Evolutionary conservation across 2,797 vertebrate genomes (phyloP), one percentile per base, ranked within the genome.

Genomic region (Knipowitschia caucasica): DNA sequence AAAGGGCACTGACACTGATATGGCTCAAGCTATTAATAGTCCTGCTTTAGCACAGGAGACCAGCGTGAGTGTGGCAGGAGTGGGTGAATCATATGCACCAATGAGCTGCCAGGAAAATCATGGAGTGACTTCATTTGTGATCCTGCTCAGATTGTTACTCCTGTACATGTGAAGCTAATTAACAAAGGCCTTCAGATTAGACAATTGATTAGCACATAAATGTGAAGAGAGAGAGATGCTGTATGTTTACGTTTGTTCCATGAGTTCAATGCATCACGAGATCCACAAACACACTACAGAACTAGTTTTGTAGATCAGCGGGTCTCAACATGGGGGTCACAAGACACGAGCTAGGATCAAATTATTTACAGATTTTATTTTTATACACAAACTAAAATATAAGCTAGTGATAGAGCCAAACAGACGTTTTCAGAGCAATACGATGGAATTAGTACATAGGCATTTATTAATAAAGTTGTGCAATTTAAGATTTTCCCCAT

Each of bases 21-120:
- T 57, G 24, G 53, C 44, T 67, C 29, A 29, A 6, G 40, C 58
- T 83, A 82, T 71, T 80, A 65, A 71, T 82, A 83, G 80, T 54
- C 63, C 69, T 44, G 26, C 50, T 69, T 62, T 33, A 69, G 57
- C 56, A 65, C 31, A 4, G 36, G 43, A 11, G 66, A 67, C 40
- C 20, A 47, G 46, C 44, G 51, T 30, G 44, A 26, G 44, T 40
- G 50, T 53, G 73, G 76, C 60, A 55, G 61, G n/a, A 62, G 62
- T 47, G 45, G n/a, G 43, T 56, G 14, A 67, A 65, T 67, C 46
- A 52, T 47, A 26, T 4, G 29, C 38, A 51, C 45, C 52, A 45
- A 39, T 39, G 31, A 42, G 10, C 45, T 17, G 11, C 54, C 20
- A 46, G 17, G 23, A 23, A 68, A 23, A 31, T 21, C 12, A 8